These are phyloP conservation scores for Silurus glanis DNA, from an alignment of 2,113 vertebrate genomes.

Conservation along the genomic window DNA sequence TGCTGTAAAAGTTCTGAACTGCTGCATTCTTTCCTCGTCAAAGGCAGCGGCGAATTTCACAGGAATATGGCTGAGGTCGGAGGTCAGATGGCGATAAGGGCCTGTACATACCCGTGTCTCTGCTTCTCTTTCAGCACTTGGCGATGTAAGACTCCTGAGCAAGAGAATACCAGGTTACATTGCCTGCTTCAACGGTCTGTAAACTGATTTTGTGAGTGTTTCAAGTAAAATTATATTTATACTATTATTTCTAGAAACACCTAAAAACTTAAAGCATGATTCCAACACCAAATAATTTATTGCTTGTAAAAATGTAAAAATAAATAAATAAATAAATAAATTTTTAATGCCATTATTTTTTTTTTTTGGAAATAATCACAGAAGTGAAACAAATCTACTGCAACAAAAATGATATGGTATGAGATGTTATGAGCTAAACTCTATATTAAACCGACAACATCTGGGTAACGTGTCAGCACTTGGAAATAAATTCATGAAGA, in stretches of 20 bases:
- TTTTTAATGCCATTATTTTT: background rate
- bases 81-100: slow-evolving; percentile 79
- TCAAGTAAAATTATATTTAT: background rate
- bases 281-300: background rate
- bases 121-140: slow-evolving; percentile 50
- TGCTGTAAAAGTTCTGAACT: background rate
- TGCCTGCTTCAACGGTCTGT: slow-evolving; percentile 1
- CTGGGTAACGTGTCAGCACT: slow-evolving; percentile 52
- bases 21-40: slow-evolving; percentile 6
- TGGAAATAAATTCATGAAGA: slow-evolving; percentile 51
- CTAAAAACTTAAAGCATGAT: background rate
- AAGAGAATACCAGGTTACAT: background rate
- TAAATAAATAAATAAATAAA: too few species aligned
- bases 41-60: slow-evolving; percentile 15
- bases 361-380: background rate
- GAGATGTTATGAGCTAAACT: background rate
- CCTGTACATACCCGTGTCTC: slow-evolving; percentile 75
- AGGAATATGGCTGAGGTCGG: slow-evolving; percentile 73
- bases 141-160: slow-evolving; percentile 36
- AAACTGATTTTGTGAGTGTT: background rate
- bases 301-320: background rate
- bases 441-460: slow-evolving; percentile 27
- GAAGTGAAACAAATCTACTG: background rate
- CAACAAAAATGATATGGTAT: background rate
- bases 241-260: background rate